These are phyloP conservation scores for Diorhabda elongata DNA, from an alignment of 1,140 invertebrate genomes.

Conservation along the genomic window DNA sequence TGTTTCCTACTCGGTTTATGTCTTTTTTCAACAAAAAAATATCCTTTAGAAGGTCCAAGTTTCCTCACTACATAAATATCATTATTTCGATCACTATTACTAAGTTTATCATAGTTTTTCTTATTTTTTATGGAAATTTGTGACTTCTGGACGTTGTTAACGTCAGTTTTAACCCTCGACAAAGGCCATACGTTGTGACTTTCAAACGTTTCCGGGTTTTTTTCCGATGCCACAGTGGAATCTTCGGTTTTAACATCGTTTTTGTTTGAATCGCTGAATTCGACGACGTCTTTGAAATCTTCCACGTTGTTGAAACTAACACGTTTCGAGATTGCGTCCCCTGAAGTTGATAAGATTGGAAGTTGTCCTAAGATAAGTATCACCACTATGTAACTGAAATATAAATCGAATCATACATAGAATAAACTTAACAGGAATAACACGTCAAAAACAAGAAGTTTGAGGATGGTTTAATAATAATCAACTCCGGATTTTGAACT, in stretches of 20 bases:
- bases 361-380: too few relatives aligned
- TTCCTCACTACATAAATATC: neutral
- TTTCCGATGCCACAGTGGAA: neutral
- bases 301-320: slow-evolving; percentile 9
- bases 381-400: too few relatives aligned
- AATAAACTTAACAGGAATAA: too few relatives aligned
- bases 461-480: too few relatives aligned
- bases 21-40: neutral
- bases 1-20: too few relatives aligned
- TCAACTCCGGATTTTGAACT: too few relatives aligned
- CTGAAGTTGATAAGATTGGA: too few relatives aligned
- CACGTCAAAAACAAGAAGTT: too few relatives aligned
- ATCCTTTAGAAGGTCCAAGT: neutral
- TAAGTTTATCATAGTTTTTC: neutral
- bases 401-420: too few relatives aligned
- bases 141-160: neutral
- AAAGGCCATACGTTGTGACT: neutral
- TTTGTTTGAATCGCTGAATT: neutral
- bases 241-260: neutral
- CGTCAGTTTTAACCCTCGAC: neutral
- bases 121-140: neutral
- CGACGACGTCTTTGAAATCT: slow-evolving; percentile 16
- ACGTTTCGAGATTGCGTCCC: too few relatives aligned
- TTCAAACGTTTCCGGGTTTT: neutral
- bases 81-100: neutral